Evolutionary conservation across 2,113 vertebrate species (phyloP), one percentile per base, ranked within the genome.

Genomic region (Tyrannus savana): DNA sequence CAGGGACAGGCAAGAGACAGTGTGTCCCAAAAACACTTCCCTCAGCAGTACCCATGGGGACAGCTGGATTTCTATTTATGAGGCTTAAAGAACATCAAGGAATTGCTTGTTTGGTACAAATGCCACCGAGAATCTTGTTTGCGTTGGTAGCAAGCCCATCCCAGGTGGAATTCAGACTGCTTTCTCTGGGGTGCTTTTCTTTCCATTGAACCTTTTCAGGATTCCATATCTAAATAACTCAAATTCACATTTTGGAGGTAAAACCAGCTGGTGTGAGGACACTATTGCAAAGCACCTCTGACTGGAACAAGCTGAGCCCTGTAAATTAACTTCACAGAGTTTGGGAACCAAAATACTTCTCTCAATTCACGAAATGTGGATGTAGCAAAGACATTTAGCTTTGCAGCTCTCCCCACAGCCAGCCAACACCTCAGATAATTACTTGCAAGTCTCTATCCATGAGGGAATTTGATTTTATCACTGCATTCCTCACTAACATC

Each of bases 391-490:
- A 67, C 18, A 25, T 75, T 78, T 47, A 63, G 9, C 21, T 75
- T 82, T 87, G 47, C 74, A 91, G 52, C 60, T n/a, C 18, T 74
- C 47, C 18, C 55, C 63, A 35, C 49, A 68, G 53, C 7, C 69
- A 87, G 69, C 8, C 56, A 75, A 22, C 69, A 78, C 60, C 76
- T 93, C 69, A 56, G 53, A 35, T 82, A 84, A 84, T 78, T 81
- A 24, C 35, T 75, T 87, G 27, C 17, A 71, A 60, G 62, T 82
- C 28, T 80, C 50, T 53, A 1, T 46, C 39, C 56, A 15, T 39
- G 27, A 78, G 81, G 77, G 81, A 95, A 67, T 91, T 75, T 23
- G 39, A 50, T 93, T 87, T 93, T 91, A 28, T 89, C 41, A 25
- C 69, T 12, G 19, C 30, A 71, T 66, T 87, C 33, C 77, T 91